Percentiles rank a stretch among this genome's conserved stretches.
These are phyloP conservation scores for Corapipo altera DNA, from an alignment of 2,113 vertebrate species.

Conservation along the genomic window DNA sequence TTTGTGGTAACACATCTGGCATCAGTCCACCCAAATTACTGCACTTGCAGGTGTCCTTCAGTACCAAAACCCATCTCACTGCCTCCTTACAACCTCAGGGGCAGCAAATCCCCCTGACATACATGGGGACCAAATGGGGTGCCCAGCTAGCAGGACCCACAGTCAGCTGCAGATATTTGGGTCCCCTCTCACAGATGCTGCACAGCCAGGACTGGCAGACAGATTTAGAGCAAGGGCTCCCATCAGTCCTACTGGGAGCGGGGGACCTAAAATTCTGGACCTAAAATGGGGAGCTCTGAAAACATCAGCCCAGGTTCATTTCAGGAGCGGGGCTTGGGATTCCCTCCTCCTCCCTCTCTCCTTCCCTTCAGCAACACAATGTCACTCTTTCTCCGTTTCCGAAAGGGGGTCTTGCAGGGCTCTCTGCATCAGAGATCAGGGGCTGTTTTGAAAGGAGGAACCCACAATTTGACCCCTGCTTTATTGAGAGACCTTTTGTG, in stretches of 20 bases:
- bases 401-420: not conserved
- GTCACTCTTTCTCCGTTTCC: not conserved
- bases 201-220: not conserved
- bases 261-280: not conserved
- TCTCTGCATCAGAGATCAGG: slow-evolving; percentile 39
- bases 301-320: not conserved
- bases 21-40: not conserved
- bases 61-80: not conserved
- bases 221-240: not conserved
- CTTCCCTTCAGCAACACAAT: not conserved
- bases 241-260: not conserved
- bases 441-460: not conserved
- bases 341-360: not conserved
- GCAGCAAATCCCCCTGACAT: not conserved
- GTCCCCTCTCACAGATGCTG: not conserved
- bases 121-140: accelerated
- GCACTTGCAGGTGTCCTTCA: not conserved
- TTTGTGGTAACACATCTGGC: not conserved
- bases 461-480: not conserved
- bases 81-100: not conserved
- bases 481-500: slow-evolving; percentile 54
- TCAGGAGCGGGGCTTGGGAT: not conserved
- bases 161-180: not conserved
- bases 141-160: not conserved
- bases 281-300: not conserved